Conservation (phyloP, 2,888 invertebrate species). For the Cylloceria caligata region DNA sequence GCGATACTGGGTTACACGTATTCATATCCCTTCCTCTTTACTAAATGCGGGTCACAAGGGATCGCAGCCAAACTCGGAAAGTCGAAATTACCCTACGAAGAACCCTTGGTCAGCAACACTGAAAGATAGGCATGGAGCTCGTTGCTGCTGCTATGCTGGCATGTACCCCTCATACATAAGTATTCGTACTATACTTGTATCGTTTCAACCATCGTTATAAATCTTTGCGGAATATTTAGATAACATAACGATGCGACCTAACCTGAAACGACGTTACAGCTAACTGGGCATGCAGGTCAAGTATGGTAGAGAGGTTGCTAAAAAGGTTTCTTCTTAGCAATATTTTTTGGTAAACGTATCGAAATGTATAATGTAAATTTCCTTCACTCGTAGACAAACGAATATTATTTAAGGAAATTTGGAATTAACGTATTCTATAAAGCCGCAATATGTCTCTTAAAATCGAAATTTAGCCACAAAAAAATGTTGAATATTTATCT, state of each 20-base stretch:
- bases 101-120: slow-evolving; percentile 71
- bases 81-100: slow-evolving; percentile 63
- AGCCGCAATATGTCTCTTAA: background rate
- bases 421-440: background rate
- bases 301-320: background rate
- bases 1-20: slow-evolving; percentile 51
- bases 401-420: background rate
- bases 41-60: slow-evolving; percentile 63
- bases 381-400: background rate
- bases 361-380: background rate
- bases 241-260: background rate
- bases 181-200: background rate
- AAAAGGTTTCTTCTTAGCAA: background rate
- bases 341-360: background rate
- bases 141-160: slow-evolving; percentile 44
- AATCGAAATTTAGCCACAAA: too few relatives aligned
- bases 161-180: slow-evolving; percentile 30
- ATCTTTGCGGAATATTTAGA: background rate
- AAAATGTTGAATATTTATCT: too few relatives aligned
- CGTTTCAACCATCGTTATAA: background rate
- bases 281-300: background rate
- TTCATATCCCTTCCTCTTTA: slow-evolving; percentile 61
- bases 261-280: background rate
- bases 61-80: slow-evolving; percentile 51
- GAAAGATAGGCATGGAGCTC: slow-evolving; percentile 31